Conservation (phyloP, 2,797 vertebrate species). For the Eremophila alpestris region DNA sequence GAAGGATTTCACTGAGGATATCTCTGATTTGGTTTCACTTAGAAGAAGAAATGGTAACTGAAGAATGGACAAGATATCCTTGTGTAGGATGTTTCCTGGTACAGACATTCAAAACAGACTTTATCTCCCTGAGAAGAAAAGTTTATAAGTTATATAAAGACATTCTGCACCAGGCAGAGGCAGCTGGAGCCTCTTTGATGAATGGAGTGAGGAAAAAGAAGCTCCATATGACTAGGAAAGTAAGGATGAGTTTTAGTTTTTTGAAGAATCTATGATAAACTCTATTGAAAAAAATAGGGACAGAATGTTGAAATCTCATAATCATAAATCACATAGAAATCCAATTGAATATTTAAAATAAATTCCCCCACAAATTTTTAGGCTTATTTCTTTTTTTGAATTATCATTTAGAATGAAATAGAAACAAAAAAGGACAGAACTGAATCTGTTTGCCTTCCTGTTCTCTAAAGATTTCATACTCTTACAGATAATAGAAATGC, state of each 20-base stretch:
- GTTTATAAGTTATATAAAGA: not conserved
- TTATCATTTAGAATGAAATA: not conserved
- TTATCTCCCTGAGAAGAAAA: not conserved
- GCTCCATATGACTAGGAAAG: not conserved
- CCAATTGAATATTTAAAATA: not conserved
- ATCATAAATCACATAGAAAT: not conserved
- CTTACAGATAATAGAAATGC: not conserved
- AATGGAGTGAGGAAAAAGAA: not conserved
- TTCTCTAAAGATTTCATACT: not conserved
- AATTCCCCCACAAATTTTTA: not conserved
- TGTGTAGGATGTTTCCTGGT: not conserved
- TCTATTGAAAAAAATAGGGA: not conserved
- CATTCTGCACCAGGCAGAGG: not conserved
- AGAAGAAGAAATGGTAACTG: not conserved
- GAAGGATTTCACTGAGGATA: not conserved
- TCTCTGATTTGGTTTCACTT: not conserved
- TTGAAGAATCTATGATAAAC: not conserved
- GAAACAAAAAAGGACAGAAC: not conserved
- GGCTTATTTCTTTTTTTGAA: not conserved
- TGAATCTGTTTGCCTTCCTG: not conserved
- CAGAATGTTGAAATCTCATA: not conserved
- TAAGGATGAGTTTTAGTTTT: not conserved
- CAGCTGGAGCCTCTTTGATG: not conserved
- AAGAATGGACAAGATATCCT: not conserved
- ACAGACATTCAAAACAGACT: not conserved